Evolutionary conservation across 2,113 vertebrate species (phyloP), one percentile per base, ranked within the genome.

Genomic region (Lathamus discolor): DNA sequence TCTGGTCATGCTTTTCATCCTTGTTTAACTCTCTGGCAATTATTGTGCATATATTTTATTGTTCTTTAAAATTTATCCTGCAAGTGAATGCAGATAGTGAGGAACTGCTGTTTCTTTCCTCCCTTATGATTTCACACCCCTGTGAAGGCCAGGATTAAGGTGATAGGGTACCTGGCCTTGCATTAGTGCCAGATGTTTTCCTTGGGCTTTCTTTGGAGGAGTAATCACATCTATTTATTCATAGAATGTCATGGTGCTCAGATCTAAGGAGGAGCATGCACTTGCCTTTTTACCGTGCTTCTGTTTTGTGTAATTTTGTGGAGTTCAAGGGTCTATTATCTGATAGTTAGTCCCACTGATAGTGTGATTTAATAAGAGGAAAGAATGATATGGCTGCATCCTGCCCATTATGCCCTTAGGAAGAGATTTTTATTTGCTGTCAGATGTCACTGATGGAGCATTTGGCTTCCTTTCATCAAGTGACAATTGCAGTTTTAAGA

Each of bases 351-450:
- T 97, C 94, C 90, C 92, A 95, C 57, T 48, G 91, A 96, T 81
- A 97, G 88, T 93, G 92, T 95, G 92, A 96, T 87, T 94, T 96
- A 97, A 97, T 97, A 96, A 95, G 94, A 94, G 90, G 76, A 93
- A 97, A 97, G 91, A 93, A 93, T 88, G 54, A 72, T 81, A 80
- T 86, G 49, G 69, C 49, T 96, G 83, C 95, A 97, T 98, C 97
- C 96, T 97, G 96, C 97, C 96, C 94, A 97, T 97, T 97, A 97
- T 93, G 87, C 86, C 95, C 92, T 96, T 82, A 96, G 97, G 96
- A 97, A 96, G 94, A 97, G 93, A 92, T 94, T 97, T 97, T 96
- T 97, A 92, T 96, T 97, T 95, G 74, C 92, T 95, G 95, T 98
- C 96, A 97, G 88, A 96, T 97, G 96, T 93, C 94, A 96, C 68